Evolutionary conservation across 2,113 vertebrate genomes (phyloP).

Genomic region (Dermatemys mawii): DNA sequence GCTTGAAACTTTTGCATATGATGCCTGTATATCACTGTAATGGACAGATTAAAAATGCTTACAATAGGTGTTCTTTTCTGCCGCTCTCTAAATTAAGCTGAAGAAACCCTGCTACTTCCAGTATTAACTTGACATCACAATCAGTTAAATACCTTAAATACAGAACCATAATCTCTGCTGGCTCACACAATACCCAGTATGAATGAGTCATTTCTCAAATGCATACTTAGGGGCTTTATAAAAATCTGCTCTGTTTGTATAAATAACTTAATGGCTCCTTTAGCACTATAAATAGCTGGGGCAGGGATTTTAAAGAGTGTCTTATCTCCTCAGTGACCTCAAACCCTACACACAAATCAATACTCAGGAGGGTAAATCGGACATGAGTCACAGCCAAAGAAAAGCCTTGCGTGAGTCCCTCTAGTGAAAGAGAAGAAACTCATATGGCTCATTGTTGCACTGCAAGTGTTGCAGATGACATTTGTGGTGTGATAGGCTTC

Average conservation of each 20-base stretch:
- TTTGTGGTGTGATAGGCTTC: background rate
- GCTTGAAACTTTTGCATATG: background rate
- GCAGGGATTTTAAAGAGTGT: background rate
- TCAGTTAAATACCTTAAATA: fast-evolving
- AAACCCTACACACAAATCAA: background rate
- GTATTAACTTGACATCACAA: background rate
- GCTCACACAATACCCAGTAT: fast-evolving
- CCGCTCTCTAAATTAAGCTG: background rate
- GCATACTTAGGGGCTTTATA: fast-evolving
- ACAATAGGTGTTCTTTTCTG: background rate
- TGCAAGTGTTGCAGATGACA: background rate
- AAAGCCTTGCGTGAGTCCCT: background rate
- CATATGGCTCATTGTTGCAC: background rate
- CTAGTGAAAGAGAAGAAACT: background rate
- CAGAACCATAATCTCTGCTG: background rate
- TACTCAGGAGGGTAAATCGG: background rate
- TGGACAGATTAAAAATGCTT: background rate
- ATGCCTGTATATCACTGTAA: background rate
- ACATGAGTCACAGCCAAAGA: background rate
- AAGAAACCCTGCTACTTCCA: background rate
- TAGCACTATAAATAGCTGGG: background rate
- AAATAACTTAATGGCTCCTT: background rate
- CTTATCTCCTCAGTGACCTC: background rate
- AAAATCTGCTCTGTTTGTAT: background rate
- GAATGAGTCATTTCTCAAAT: background rate